Evolutionary conservation across 1,140 invertebrate species (phyloP).

Genomic region (Atta cephalotes): DNA sequence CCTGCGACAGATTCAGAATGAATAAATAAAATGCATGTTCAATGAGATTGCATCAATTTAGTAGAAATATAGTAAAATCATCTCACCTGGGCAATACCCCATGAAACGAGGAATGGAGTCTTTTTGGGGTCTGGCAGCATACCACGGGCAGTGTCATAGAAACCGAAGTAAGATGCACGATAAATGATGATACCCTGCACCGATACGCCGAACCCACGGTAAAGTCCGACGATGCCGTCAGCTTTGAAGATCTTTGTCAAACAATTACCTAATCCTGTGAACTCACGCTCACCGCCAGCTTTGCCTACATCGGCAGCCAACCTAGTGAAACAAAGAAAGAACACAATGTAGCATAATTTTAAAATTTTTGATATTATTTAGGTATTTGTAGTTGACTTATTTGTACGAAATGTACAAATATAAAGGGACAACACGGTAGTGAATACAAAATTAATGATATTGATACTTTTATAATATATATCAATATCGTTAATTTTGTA

Average conservation of each 20-base stretch:
- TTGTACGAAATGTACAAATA: no score
- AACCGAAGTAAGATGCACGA: constrained; percentile 96
- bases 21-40: not conserved
- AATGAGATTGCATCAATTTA: not conserved
- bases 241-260: constrained; percentile 93
- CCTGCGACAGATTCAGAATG: constrained; percentile 79
- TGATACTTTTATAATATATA: not conserved
- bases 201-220: constrained; percentile 96
- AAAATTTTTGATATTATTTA: not conserved
- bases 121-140: constrained; percentile 94
- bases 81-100: constrained; percentile 93
- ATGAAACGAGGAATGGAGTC: constrained; percentile 90
- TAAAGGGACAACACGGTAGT: not conserved
- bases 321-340: constrained; percentile 80
- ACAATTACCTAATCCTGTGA: constrained; percentile 94
- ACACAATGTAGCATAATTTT: not conserved
- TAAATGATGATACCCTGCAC: constrained; percentile 96
- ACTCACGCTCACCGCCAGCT: constrained; percentile 91
- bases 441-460: not conserved
- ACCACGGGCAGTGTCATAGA: constrained; percentile 96
- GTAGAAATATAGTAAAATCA: not conserved
- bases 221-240: constrained; percentile 94
- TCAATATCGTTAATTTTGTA: no score
- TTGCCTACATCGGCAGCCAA: constrained; percentile 95
- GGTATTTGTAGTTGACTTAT: not conserved